These are phyloP conservation scores for Melolontha melolontha DNA, from an alignment of 2,888 invertebrate species.

Conservation along the genomic window DNA sequence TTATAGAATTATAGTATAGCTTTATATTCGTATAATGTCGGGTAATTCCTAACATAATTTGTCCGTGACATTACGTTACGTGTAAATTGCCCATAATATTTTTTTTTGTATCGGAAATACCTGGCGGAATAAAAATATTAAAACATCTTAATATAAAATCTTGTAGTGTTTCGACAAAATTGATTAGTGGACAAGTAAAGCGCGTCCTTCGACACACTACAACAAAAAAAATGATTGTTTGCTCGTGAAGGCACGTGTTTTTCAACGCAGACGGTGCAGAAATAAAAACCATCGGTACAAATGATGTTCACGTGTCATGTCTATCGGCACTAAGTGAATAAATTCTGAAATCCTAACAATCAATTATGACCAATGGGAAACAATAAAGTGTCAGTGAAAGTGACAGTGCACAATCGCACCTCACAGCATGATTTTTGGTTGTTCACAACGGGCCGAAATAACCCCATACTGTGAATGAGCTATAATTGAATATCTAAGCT, in stretches of 20 bases:
- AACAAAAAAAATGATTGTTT: not conserved
- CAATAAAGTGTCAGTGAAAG: conserved; percentile 32
- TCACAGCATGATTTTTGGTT: conserved; percentile 26
- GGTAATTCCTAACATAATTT: no score
- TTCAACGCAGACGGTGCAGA: conserved; percentile 13
- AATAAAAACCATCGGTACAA: not conserved
- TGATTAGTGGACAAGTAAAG: not conserved
- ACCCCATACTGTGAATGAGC: conserved; percentile 17
- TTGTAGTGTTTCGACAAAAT: no score
- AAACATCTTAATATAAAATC: no score
- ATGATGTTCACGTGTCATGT: conserved; percentile 19
- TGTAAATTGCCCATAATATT: no score
- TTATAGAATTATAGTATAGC: no score
- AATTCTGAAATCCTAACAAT: conserved; percentile 31
- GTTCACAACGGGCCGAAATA: conserved; percentile 27
- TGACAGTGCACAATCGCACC: conserved; percentile 26
- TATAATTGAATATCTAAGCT: conserved; percentile 24
- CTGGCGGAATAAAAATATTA: no score
- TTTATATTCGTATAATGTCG: no score
- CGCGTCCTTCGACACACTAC: not conserved
- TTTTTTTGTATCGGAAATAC: no score
- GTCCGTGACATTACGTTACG: no score
- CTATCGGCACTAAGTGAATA: conserved; percentile 26
- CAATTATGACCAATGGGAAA: conserved; percentile 27
- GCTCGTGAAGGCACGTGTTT: not conserved